A percentile compares a stretch with the other conserved stretches of the same genome.
Evolutionary conservation across 2,888 invertebrate species (phyloP).

Genomic region (Atherix ibis): DNA sequence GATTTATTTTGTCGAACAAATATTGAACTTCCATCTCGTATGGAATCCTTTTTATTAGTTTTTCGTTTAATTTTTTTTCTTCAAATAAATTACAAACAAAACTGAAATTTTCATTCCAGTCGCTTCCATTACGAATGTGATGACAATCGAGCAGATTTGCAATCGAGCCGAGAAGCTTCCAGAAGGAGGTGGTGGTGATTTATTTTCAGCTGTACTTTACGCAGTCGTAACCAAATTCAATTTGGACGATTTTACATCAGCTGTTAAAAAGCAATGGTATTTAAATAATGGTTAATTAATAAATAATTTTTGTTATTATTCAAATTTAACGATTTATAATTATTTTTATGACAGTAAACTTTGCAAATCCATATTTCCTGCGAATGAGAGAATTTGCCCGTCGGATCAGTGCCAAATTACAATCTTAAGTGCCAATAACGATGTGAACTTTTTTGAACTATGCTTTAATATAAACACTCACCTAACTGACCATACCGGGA

Average conservation of each 20-base stretch:
- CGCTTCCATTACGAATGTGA: slow-evolving; percentile 37
- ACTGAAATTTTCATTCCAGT: slow-evolving; percentile 30
- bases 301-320: background rate
- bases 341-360: slow-evolving; percentile 16
- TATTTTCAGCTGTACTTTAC: slow-evolving; percentile 54
- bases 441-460: slow-evolving; percentile 17
- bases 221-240: slow-evolving; percentile 54
- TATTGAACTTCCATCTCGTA: too few species aligned
- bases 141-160: slow-evolving; percentile 43
- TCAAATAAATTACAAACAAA: too few species aligned
- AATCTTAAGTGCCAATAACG: slow-evolving; percentile 17
- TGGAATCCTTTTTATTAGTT: too few species aligned
- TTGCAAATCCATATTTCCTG: slow-evolving; percentile 16
- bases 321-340: too few species aligned
- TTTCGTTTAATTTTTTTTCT: too few species aligned
- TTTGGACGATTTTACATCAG: slow-evolving; percentile 39
- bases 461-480: slow-evolving; percentile 44
- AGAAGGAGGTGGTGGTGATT: slow-evolving; percentile 32
- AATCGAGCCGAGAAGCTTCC: slow-evolving; percentile 29
- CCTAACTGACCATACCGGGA: slow-evolving; percentile 54
- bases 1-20: too few species aligned
- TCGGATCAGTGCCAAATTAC: slow-evolving; percentile 21
- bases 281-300: slow-evolving; percentile 15
- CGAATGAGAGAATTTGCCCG: slow-evolving; percentile 16
- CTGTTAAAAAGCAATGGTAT: slow-evolving; percentile 33